Base-by-base conservation (phyloP, 2,797 vertebrate genomes). In the Acrocephalus scirpaceus region DNA sequence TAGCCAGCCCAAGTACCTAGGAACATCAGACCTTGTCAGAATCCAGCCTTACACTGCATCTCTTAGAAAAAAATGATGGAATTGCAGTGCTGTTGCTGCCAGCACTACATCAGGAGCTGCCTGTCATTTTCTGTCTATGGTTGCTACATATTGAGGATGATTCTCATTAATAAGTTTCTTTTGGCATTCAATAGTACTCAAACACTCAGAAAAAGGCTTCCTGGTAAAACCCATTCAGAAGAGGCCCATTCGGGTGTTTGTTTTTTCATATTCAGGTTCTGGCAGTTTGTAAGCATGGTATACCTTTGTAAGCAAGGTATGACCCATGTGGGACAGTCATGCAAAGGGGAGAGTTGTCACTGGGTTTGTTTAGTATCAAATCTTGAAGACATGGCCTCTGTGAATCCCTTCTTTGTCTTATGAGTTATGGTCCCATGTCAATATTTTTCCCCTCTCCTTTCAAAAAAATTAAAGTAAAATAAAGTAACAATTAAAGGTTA, bases 31-130 rank as follows among this genome's bases (percentile, higher is more conserved):
- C 26, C 27, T 47, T 61, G 12, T 21, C 60, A 72, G 47, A 47
- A 54, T 36, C 42, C 51, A 82, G n/a, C 18, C 82, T 77, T 27
- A 19, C 0, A 3, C 6, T 0, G 0, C 29, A 34, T 38, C 16
- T 18, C 32, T 61, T 65, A 32, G 38, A 36, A 38, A 65, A 81
- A 78, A 75, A 36, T 2, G 12, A 15, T 47, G 32, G 10, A 0
- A 2, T 51, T 72, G 16, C 16, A 7, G 12, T 78, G 30, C 22
- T 74, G 6, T 47, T 86, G 44, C 26, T 79, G 72, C 70, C 47
- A 45, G 34, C 22, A 7, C 51, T 17, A 18, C 2, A 16, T 34
- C 45, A 51, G 54, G 25, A 80, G 17, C 0, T 84, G 29, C 25
- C 79, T 70, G 58, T 32, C 73, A 7, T 67, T 25, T 93, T 56